Percentiles rank a stretch among this genome's conserved stretches.
Conservation (phyloP, 2,888 invertebrate genomes). For the Dugesia japonica region DNA sequence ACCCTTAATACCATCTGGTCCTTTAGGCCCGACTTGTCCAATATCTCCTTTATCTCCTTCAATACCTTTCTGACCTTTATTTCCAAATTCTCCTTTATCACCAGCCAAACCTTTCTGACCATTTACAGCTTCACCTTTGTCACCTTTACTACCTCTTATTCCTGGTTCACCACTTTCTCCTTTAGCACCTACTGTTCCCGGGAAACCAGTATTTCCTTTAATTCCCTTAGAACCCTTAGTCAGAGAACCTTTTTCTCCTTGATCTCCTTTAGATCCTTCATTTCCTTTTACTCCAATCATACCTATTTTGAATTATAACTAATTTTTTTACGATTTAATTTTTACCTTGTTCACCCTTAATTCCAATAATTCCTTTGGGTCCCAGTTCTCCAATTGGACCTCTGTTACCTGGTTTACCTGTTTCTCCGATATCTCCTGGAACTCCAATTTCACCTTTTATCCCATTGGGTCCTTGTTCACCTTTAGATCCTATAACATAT, state of each 20-base stretch:
- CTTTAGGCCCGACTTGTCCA: not conserved
- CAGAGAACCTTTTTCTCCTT: not conserved
- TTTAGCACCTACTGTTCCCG: not conserved
- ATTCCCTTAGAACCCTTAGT: not conserved
- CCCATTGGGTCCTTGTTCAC: not conserved
- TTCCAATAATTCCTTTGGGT: conserved; percentile 6
- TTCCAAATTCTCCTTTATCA: conserved; percentile 11
- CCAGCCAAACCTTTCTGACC: not conserved
- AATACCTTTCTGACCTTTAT: conserved; percentile 12
- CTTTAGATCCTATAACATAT: too few relatives aligned
- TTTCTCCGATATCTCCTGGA: conserved; percentile 1
- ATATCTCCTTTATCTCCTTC: conserved; percentile 26
- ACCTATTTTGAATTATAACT: too few relatives aligned
- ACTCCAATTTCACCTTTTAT: not conserved
- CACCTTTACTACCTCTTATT: conserved; percentile 2
- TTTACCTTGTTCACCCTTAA: not conserved
- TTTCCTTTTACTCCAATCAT: not conserved
- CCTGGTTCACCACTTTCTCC: not conserved
- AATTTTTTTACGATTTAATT: too few relatives aligned
- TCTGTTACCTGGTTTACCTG: not conserved
- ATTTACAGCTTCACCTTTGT: not conserved
- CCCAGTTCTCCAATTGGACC: not conserved
- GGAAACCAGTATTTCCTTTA: not conserved
- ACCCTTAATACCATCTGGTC: conserved; percentile 3
- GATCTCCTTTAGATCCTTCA: not conserved